A percentile compares a stretch with the other conserved stretches of the same genome.
Conservation (phyloP, 2,113 vertebrate species). For the Cygnus atratus region DNA sequence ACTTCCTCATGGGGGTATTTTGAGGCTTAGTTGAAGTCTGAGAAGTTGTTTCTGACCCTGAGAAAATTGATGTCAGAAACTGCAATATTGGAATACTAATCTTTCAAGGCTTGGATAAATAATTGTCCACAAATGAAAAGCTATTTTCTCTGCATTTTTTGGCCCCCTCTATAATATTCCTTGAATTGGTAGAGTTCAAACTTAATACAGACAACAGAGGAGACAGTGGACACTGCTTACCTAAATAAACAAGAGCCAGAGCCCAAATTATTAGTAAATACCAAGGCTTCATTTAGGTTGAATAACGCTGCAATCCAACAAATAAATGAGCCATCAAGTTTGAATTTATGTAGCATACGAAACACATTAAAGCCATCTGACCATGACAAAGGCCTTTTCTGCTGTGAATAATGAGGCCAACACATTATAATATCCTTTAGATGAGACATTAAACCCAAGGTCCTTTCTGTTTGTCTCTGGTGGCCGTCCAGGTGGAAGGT, state of each 20-base stretch:
- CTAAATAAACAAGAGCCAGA: slow-evolving; percentile 77
- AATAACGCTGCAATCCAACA: slow-evolving; percentile 82
- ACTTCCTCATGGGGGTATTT: slow-evolving; percentile 30
- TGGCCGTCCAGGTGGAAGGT: slow-evolving; percentile 73
- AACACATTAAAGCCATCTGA: slow-evolving; percentile 84
- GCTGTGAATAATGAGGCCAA: slow-evolving; percentile 82
- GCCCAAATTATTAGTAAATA: slow-evolving; percentile 81
- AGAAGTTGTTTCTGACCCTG: slow-evolving; percentile 49
- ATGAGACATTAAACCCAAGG: slow-evolving; percentile 78
- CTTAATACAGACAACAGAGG: slow-evolving; percentile 52
- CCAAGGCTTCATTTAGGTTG: slow-evolving; percentile 79
- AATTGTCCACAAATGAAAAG: slow-evolving; percentile 39
- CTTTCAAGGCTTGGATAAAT: slow-evolving; percentile 15
- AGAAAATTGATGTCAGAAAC: slow-evolving; percentile 44
- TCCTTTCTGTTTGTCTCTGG: slow-evolving; percentile 75
- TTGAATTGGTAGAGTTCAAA: slow-evolving; percentile 47
- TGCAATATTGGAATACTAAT: slow-evolving; percentile 50
- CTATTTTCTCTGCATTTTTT: slow-evolving; percentile 37
- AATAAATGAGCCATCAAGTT: slow-evolving; percentile 84
- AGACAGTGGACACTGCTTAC: slow-evolving; percentile 65
- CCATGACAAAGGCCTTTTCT: slow-evolving; percentile 84
- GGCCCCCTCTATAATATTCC: slow-evolving; percentile 12
- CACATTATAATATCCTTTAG: slow-evolving; percentile 74
- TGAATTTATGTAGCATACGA: slow-evolving; percentile 85
- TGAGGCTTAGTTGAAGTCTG: not conserved